These are phyloP conservation scores for Asteroscopus sphinx DNA, from an alignment of 2,888 invertebrate genomes.

Conservation along the genomic window DNA sequence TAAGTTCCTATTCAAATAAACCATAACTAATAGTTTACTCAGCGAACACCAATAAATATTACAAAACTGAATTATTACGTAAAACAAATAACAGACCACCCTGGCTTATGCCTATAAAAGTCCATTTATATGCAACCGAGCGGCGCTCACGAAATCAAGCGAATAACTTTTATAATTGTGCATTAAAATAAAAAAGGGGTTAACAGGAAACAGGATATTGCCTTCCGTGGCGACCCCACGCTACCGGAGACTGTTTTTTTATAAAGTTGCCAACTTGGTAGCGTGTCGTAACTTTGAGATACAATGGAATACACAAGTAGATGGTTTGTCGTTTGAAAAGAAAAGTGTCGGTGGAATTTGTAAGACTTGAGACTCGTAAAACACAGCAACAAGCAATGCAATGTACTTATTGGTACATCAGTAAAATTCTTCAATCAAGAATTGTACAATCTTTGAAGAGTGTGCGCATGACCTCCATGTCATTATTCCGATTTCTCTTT, in stretches of 20 bases:
- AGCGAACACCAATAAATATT: conserved; percentile 20
- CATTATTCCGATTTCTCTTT: too few relatives aligned
- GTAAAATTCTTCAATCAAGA: too few relatives aligned
- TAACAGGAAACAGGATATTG: conserved; percentile 85
- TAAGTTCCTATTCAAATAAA: too few relatives aligned
- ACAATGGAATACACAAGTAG: conserved; percentile 49
- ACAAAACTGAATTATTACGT: conserved; percentile 34
- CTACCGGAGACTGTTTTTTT: conserved; percentile 65
- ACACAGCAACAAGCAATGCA: too few relatives aligned
- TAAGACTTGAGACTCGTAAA: too few relatives aligned
- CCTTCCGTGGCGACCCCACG: conserved; percentile 84
- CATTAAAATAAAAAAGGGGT: conserved; percentile 84
- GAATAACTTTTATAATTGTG: conserved; percentile 84
- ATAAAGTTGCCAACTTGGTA: conserved; percentile 63
- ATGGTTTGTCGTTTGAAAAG: conserved; percentile 13
- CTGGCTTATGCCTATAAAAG: conserved; percentile 56
- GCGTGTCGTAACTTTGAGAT: conserved; percentile 45
- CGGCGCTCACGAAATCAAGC: conserved; percentile 79
- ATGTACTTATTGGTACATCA: too few relatives aligned
- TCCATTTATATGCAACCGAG: conserved; percentile 77
- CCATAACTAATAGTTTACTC: conserved; percentile 5
- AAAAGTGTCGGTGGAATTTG: not conserved
- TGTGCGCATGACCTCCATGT: too few relatives aligned
- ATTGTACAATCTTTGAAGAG: too few relatives aligned
- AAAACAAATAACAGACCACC: conserved; percentile 67